Evolutionary conservation across 2,113 vertebrate genomes (phyloP), one percentile per base, ranked within the genome.

Genomic region (Condylura cristata): DNA sequence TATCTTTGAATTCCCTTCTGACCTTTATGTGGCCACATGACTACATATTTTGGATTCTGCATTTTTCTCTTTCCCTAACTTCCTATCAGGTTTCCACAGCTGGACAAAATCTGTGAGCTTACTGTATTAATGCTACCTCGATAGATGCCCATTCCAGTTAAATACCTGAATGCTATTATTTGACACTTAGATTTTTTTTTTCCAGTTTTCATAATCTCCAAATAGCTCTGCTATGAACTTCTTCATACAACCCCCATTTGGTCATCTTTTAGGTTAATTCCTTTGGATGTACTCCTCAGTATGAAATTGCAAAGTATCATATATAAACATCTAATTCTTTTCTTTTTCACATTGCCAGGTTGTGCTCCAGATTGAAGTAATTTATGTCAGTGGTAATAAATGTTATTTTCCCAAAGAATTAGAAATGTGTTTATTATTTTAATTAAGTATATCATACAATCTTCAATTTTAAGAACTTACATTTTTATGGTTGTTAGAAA

Each of bases 1-100:
- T 85, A n/a, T 28, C 61, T 94, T 44, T 90, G 63, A 75, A 89
- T 90, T 87, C 28, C 74, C 37, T 80, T 82, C 68, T 78, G 86
- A 88, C 63, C 58, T 89, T 85, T 90, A 11, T 39, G 44, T 65
- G 48, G 79, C 58, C 39, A 44, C 72, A 22, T 46, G 46, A 70
- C n/a, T 70, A 44, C 78, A 28, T 58, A 39, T 4, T 65, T 90
- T 65, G 8, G 37, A 20, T 78, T 78, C 26, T 75, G 60, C 24
- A 20, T 58, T 85, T 96, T 84, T 58, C 32, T 92, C 76, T 87
- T 87, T 51, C 16, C 8, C n/a, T 71, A 68, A 53, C 44, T 91
- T 80, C 24, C 2, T 68, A 44, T 96, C 87, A 78, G 89, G 34
- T 72, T 72, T 58, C 48, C 56, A 91, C 26, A 78, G 84, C 53